Percentiles rank a stretch among this genome's conserved stretches.
These are phyloP conservation scores for Anguilla marmorata DNA, from an alignment of 2,797 vertebrate genomes.

Conservation along the genomic window DNA sequence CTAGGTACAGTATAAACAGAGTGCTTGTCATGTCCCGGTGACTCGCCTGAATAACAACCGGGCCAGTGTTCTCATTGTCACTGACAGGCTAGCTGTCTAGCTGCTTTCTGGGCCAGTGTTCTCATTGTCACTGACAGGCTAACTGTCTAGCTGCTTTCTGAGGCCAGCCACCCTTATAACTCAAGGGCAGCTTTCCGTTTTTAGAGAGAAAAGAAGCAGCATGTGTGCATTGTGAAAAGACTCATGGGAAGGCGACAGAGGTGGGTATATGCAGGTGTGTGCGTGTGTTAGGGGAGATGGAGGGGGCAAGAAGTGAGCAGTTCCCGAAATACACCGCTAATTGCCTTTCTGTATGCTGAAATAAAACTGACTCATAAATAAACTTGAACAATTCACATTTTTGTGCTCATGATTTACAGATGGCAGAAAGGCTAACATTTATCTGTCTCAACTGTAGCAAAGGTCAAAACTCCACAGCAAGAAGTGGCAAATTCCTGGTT, in stretches of 20 bases:
- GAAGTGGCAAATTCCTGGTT: not conserved
- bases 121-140: not conserved
- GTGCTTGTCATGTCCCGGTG: slow-evolving; percentile 48
- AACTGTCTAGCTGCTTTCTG: slow-evolving; percentile 51
- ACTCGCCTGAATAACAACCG: slow-evolving; percentile 54
- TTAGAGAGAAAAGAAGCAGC: slow-evolving; percentile 49
- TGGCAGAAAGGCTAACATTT: not conserved
- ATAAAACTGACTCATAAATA: not conserved
- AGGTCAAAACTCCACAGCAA: not conserved
- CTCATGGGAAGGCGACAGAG: not conserved
- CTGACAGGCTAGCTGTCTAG: slow-evolving; percentile 41
- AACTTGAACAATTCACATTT: not conserved
- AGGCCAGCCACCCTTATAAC: slow-evolving; percentile 52
- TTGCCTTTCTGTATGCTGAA: not conserved
- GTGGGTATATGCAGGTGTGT: not conserved
- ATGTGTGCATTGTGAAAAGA: slow-evolving; percentile 35
- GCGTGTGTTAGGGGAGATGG: too few species aligned
- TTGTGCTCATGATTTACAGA: not conserved
- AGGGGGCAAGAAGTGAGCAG: not conserved
- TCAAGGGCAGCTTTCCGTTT: slow-evolving; percentile 50
- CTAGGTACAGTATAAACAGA: slow-evolving; percentile 62
- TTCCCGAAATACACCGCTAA: not conserved
- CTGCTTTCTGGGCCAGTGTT: slow-evolving; percentile 48
- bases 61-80: slow-evolving; percentile 32
- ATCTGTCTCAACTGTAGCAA: not conserved